Conservation (phyloP, 2,888 invertebrate species). For the Dascillus cervinus region DNA sequence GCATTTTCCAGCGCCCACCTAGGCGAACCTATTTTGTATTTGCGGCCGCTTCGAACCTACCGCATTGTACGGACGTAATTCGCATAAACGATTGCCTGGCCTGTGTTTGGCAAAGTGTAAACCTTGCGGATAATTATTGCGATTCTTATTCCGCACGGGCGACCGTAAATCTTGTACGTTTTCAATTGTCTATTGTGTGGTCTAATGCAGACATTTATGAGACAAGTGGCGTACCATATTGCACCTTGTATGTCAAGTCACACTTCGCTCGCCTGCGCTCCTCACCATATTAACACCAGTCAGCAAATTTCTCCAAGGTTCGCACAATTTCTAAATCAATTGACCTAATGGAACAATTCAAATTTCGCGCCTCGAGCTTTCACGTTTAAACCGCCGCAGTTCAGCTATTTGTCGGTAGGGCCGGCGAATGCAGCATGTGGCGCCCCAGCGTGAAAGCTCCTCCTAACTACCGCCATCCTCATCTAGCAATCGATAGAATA, state of each 20-base stretch:
- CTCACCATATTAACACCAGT: slow-evolving; percentile 7
- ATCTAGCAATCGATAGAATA: too few relatives aligned
- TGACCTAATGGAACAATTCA: too few relatives aligned
- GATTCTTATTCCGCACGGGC: slow-evolving; percentile 35
- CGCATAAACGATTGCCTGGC: slow-evolving; percentile 21
- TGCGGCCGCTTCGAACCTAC: slow-evolving; percentile 28
- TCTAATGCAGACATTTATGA: slow-evolving; percentile 30
- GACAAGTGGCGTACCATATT: slow-evolving; percentile 23
- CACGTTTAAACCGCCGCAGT: slow-evolving; percentile 10
- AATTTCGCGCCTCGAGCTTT: too few relatives aligned
- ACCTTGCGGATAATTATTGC: slow-evolving; percentile 34
- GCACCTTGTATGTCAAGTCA: slow-evolving; percentile 9
- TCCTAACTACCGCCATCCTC: slow-evolving; percentile 20
- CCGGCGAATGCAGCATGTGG: slow-evolving; percentile 14
- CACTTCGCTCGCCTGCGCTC: slow-evolving; percentile 8
- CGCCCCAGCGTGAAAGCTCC: slow-evolving; percentile 20
- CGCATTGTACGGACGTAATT: slow-evolving; percentile 22
- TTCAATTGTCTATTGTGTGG: slow-evolving; percentile 30
- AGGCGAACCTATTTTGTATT: slow-evolving; percentile 23
- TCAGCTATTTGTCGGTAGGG: slow-evolving; percentile 18
- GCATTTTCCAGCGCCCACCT: slow-evolving; percentile 16
- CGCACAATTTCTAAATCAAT: too few relatives aligned
- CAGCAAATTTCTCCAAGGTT: background rate
- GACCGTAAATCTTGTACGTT: slow-evolving; percentile 34
- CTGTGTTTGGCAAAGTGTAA: slow-evolving; percentile 22